Evolutionary conservation across 1,140 invertebrate genomes (phyloP), one percentile per base, ranked within the genome.

Genomic region (Drosophila neocordata): DNA sequence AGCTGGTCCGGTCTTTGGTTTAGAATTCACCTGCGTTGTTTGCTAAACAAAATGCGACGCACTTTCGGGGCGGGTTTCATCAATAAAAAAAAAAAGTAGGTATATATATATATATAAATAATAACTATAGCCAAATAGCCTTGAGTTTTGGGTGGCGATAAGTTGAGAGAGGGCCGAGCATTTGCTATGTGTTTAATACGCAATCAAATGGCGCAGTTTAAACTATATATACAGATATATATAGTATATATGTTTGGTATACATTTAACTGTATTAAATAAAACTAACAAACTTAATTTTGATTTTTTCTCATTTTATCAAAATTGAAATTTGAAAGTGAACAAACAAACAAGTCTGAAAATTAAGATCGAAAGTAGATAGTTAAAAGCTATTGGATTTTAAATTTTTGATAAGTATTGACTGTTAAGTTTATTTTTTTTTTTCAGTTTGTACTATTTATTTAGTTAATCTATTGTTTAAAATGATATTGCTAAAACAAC

Each of bases 71-170:
- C 65, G 18, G 58, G 64, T 71, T 66, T 63, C 56, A 38, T 60
- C 61, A 51, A 62, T 60, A 83, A 24, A 24, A 67, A 60, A 13
- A 65, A 57, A 60, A 68, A 34, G 11, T 48, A 53, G 27, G 6
- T 53, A 53, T 27, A 53, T 20, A 53, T 37, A 58, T 20, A 58
- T 22, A 58, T 59, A 63, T 38, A 61, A 22, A 57, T 52, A 74
- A 75, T 67, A 60, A 74, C 72, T 75, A 74, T 75, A 68, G 64
- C 57, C 64, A 62, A 20, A 31, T 68, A 76, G 77, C 80, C 80
- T 79, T 79, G 68, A 80, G 66, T 79, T 80, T 41, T 75, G 57
- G 72, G 51, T 57, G 66, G 79, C 71, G 76, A 84, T 85, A 84
- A 80, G 81, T 84, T 38, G 57, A 60, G 60, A 34, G 52, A 27